A percentile compares a stretch with the other conserved stretches of the same genome.
phyloP scores from a whole-genome alignment of 2,113 vertebrate species.

The Crypturellus undulatus region DNA sequence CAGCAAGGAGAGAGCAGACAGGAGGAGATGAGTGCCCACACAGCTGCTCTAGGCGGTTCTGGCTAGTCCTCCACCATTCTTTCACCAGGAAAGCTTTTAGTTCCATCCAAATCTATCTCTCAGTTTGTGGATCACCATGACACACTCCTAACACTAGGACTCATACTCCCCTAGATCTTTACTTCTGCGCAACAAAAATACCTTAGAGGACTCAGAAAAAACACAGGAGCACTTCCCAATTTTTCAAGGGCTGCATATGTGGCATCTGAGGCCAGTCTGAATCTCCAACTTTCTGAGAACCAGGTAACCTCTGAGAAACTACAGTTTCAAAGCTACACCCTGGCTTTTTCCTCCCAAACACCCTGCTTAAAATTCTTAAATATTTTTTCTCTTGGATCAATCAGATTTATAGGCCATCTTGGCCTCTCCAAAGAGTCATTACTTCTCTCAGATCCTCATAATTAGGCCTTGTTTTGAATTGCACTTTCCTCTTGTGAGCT shows the following conservation, averaged over 20 bases:
- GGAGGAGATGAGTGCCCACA: not conserved
- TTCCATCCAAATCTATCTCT: not conserved
- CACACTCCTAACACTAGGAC: not conserved
- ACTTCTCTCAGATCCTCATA: not conserved
- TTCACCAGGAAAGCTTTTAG: not conserved
- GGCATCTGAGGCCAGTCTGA: not conserved
- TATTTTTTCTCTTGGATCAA: not conserved
- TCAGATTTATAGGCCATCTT: not conserved
- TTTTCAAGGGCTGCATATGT: not conserved
- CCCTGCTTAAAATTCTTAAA: not conserved
- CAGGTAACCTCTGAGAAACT: not conserved
- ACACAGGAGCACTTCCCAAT: not conserved
- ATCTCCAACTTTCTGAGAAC: not conserved
- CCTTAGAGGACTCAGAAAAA: not conserved
- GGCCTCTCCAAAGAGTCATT: not conserved
- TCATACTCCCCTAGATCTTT: not conserved
- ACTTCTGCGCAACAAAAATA: not conserved
- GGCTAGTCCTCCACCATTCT: rapidly evolving
- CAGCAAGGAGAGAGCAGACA: not conserved
- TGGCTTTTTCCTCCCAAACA: not conserved
- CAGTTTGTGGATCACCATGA: not conserved
- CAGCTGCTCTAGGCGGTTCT: not conserved
- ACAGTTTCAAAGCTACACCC: not conserved
- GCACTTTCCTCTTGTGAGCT: slow-evolving; percentile 43
- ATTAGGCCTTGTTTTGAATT: not conserved